Evolutionary conservation across 2,797 vertebrate species (phyloP).

Genomic region (Gila robusta): DNA sequence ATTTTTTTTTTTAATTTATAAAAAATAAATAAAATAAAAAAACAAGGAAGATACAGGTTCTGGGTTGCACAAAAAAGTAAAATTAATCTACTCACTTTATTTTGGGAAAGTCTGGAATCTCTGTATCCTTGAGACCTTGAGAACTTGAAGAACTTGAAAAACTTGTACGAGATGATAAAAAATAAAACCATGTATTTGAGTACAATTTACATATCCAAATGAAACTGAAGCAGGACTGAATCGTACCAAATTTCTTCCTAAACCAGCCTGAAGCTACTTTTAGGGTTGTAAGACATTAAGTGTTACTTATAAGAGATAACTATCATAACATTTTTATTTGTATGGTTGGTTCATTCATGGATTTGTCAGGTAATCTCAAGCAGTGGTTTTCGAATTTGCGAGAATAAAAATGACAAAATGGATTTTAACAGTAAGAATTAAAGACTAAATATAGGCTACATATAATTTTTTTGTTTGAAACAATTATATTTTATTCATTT

Average conservation of each 20-base stretch:
- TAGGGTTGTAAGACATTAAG: not conserved
- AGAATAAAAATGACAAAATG: no score
- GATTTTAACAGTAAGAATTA: no score
- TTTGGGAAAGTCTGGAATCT: not conserved
- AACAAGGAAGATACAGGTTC: not conserved
- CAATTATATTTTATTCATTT: no score
- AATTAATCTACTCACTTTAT: not conserved
- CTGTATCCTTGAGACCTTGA: no score
- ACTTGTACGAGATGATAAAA: rapidly evolving
- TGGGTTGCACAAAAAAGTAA: not conserved
- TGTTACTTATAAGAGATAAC: not conserved
- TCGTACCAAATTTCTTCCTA: not conserved
- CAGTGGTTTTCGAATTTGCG: not conserved
- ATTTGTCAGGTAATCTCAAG: not conserved
- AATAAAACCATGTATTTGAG: not conserved
- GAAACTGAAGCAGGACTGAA: not conserved
- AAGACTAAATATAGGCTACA: no score
- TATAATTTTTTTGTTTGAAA: no score
- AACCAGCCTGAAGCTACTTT: not conserved
- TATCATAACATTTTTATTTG: not conserved
- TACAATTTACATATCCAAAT: not conserved
- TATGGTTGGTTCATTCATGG: not conserved
- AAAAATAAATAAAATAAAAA: no score
- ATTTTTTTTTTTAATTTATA: no score
- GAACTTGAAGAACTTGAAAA: not conserved